phyloP scores from a whole-genome alignment of 1,140 invertebrate species.

The Aethina tumida region DNA sequence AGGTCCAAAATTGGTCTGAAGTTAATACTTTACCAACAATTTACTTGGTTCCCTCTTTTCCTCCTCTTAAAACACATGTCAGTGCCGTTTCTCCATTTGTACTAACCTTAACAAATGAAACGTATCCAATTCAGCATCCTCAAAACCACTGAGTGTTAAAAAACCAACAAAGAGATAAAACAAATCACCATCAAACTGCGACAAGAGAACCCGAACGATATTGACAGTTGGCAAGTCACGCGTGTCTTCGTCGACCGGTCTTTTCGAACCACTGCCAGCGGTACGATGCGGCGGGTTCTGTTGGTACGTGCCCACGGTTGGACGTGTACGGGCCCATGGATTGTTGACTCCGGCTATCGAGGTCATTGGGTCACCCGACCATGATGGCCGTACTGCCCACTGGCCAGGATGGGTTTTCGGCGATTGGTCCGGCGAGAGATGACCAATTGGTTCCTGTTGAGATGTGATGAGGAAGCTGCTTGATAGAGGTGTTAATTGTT shows the following conservation, averaged over 20 bases:
- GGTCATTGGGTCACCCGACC: constrained; percentile 33
- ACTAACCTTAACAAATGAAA: no score
- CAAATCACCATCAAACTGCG: background rate
- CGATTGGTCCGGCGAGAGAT: constrained; percentile 1
- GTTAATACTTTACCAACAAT: no score
- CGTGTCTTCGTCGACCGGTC: background rate
- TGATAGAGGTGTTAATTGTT: no score
- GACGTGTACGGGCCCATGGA: constrained; percentile 15
- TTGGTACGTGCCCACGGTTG: constrained; percentile 3
- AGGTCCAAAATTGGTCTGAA: no score
- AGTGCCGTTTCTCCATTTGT: no score
- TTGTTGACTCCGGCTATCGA: constrained; percentile 20
- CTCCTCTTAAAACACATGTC: no score
- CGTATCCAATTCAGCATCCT: no score
- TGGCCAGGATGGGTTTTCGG: constrained; percentile 1
- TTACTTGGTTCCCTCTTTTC: no score
- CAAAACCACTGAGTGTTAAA: no score
- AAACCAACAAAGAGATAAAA: background rate
- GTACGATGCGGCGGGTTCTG: constrained; percentile 2
- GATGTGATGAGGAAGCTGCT: no score
- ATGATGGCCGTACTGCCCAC: no score
- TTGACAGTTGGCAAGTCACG: background rate
- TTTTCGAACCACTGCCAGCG: background rate
- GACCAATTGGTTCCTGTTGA: no score
- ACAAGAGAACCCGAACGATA: background rate